A percentile compares a stretch with the other conserved stretches of the same genome.
Evolutionary conservation across 1,140 invertebrate genomes (phyloP).

Genomic region (Drosophila orosa): DNA sequence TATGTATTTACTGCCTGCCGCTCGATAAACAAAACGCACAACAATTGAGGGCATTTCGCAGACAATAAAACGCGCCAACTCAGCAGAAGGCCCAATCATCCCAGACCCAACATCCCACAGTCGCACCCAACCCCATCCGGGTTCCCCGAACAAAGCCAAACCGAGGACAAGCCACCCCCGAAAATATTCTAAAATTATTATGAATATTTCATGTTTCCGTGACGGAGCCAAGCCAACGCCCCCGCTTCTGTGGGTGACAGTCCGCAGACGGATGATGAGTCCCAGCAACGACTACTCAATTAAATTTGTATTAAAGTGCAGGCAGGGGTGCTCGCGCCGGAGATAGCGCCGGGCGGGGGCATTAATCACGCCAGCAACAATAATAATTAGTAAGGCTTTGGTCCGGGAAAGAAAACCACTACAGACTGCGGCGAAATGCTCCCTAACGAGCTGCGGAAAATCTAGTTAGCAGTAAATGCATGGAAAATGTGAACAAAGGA

Average conservation of each 20-base stretch:
- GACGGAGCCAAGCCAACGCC: slow-evolving; percentile 37
- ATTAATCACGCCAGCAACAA: slow-evolving; percentile 46
- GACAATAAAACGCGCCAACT: slow-evolving; percentile 69
- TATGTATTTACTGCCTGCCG: slow-evolving; percentile 14
- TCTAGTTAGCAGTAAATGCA: slow-evolving; percentile 13
- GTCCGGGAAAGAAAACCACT: neutral
- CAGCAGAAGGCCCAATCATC: slow-evolving; percentile 52
- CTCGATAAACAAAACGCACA: slow-evolving; percentile 61
- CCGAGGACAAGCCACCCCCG: slow-evolving; percentile 36
- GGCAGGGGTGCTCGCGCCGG: neutral
- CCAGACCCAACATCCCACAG: slow-evolving; percentile 16
- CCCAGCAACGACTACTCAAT: slow-evolving; percentile 72
- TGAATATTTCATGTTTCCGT: slow-evolving; percentile 70
- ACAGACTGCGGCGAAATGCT: neutral
- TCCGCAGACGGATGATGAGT: slow-evolving; percentile 59
- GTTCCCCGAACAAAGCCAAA: neutral
- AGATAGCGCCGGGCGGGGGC: slow-evolving; percentile 18
- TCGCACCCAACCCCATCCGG: slow-evolving; percentile 33
- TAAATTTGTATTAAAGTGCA: slow-evolving; percentile 69
- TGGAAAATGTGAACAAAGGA: neutral
- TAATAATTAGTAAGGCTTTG: slow-evolving; percentile 41
- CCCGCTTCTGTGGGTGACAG: slow-evolving; percentile 51
- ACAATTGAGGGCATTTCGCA: slow-evolving; percentile 54
- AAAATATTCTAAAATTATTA: slow-evolving; percentile 70
- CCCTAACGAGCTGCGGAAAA: slow-evolving; percentile 10